Conservation (phyloP, 2,797 vertebrate species). For the Semotilus atromaculatus region DNA sequence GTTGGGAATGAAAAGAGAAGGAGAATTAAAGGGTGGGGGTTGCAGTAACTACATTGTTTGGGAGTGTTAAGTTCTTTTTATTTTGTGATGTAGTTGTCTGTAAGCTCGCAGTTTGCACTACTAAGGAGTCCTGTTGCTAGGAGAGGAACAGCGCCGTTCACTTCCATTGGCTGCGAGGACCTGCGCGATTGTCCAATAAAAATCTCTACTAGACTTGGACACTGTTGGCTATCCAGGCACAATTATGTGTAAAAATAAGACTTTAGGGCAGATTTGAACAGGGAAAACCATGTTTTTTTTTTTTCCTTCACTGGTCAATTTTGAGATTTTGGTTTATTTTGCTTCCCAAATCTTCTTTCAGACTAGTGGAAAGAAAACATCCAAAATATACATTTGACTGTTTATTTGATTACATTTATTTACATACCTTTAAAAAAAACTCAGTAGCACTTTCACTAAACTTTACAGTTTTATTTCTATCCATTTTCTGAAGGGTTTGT, state of each 20-base stretch:
- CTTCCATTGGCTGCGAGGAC: conserved; percentile 74
- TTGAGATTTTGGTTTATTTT: conserved; percentile 30
- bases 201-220: conserved; percentile 61
- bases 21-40: conserved; percentile 34
- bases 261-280: conserved; percentile 58
- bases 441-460: background rate
- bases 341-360: background rate
- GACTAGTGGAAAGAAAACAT: background rate
- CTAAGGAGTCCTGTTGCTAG: conserved; percentile 85
- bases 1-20: conserved; percentile 15
- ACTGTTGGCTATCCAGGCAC: conserved; percentile 65
- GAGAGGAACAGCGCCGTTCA: conserved; percentile 75
- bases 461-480: background rate
- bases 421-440: background rate
- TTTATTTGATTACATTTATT: background rate
- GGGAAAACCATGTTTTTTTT: background rate
- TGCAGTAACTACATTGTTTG: conserved; percentile 66
- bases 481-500: background rate
- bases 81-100: conserved; percentile 82
- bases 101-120: conserved; percentile 74
- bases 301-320: conserved; percentile 58
- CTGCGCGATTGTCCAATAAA: conserved; percentile 75
- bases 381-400: background rate
- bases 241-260: conserved; percentile 55
- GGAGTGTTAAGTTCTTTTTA: conserved; percentile 67